Base-by-base conservation (phyloP, 2,797 vertebrate genomes). In the Oreortyx pictus region DNA sequence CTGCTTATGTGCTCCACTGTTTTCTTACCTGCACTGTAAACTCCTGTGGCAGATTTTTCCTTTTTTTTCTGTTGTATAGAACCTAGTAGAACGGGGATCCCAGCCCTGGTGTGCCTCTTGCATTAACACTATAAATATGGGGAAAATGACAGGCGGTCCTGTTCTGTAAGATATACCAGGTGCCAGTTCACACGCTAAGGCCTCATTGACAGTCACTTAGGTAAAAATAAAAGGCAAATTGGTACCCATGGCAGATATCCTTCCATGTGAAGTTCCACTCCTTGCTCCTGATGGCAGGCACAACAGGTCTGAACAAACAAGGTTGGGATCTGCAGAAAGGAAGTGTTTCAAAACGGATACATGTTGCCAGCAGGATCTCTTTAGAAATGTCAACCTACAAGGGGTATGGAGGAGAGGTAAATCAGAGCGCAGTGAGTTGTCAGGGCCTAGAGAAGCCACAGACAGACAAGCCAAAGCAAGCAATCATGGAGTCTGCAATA, bases 241-340 rank as follows among this genome's bases (percentile, higher is more conserved):
- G 59, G 39, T 35, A 35, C 10, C 25, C 10, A 61, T 18, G 41
- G 15, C 19, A 60, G 52, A 29, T 3, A 6, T 46, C 50, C 24
- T 52, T 72, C 59, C 12, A 19, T 9, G 29, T 16, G 6, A 10
- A 52, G 39, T 3, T 20, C 29, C 52, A 14, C 23, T 71, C 79
- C 37, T 37, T 25, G 29, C 1, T 13, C 79, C 44, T 13, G 3
- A 39, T 10, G 50, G 67, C 39, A 52, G 68, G 44, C 0, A 4
- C n/a, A 22, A 23, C 50, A 47, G 24, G 23, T 9, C 39, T n/a
- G 31, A 17, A 11, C 1, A 49, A 35, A 24, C 1, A 0, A 52
- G 6, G 17, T 44, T 2, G 9, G 70, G 39, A 47, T 47, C 49
- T n/a, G 44, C 7, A 31, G 59, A 23, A 59, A 22, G 27, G 23